phyloP scores from a whole-genome alignment of 2,113 vertebrate species.

The Chionomys nivalis region DNA sequence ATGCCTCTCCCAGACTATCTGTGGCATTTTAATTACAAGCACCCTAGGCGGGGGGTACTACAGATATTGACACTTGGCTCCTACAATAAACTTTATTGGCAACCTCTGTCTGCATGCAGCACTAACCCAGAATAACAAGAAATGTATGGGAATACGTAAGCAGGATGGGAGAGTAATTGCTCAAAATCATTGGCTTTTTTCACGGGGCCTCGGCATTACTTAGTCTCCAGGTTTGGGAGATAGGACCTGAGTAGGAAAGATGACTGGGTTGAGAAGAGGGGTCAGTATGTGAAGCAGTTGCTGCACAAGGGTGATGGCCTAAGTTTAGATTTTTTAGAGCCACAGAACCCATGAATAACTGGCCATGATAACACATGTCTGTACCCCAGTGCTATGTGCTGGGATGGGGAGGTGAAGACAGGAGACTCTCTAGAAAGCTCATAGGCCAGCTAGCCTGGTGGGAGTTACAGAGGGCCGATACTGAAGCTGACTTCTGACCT shows the following conservation, averaged over 20 bases:
- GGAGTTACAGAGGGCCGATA: neutral
- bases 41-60: constrained; percentile 94
- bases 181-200: constrained; percentile 53
- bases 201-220: neutral
- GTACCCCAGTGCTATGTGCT: too few relatives aligned
- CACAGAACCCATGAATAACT: neutral
- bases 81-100: constrained; percentile 99
- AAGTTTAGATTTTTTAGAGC: neutral
- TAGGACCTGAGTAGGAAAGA: neutral
- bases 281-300: neutral
- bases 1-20: constrained; percentile 92
- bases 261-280: neutral
- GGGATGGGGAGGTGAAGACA: neutral
- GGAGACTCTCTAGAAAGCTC: neutral
- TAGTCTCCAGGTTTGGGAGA: neutral
- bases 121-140: constrained; percentile 99
- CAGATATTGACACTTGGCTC: constrained; percentile 99
- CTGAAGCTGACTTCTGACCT: neutral
- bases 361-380: neutral
- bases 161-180: constrained; percentile 77
- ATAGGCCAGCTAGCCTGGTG: neutral
- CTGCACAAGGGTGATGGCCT: too few relatives aligned
- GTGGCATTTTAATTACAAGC: constrained; percentile 99
- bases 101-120: constrained; percentile 97
- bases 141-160: constrained; percentile 89